phyloP scores from a whole-genome alignment of 2,888 invertebrate species.

The Drosophila mimica region DNA sequence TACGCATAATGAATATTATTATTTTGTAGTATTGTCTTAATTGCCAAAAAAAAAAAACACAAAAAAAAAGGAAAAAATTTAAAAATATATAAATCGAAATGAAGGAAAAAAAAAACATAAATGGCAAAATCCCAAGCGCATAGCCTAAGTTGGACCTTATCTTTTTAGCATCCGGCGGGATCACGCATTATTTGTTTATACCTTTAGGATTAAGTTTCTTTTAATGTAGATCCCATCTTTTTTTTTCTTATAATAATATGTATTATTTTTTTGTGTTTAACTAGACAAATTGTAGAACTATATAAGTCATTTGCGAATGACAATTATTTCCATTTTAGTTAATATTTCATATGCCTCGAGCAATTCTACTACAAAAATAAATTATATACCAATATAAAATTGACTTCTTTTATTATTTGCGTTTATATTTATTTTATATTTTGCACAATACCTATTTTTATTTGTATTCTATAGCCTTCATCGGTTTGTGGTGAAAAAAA shows the following conservation, averaged over 20 bases:
- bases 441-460: not conserved
- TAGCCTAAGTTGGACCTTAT: constrained; percentile 24
- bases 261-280: constrained; percentile 41
- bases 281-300: constrained; percentile 55
- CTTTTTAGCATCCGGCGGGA: constrained; percentile 26
- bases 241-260: constrained; percentile 8
- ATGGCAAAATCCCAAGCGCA: constrained; percentile 20
- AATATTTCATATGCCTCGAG: constrained; percentile 43
- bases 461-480: not conserved
- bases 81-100: constrained; percentile 12
- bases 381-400: constrained; percentile 37
- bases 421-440: not conserved
- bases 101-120: not conserved
- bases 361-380: constrained; percentile 50
- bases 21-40: constrained; percentile 56
- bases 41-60: constrained; percentile 38
- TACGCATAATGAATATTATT: constrained; percentile 36
- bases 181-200: constrained; percentile 26
- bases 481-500: not conserved
- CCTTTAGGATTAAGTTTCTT: constrained; percentile 14
- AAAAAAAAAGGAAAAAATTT: constrained; percentile 11
- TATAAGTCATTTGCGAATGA: constrained; percentile 27
- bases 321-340: constrained; percentile 60
- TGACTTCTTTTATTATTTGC: constrained; percentile 11
- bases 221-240: constrained; percentile 1